phyloP scores from a whole-genome alignment of 2,888 invertebrate species.

The Hydriomena furcata region DNA sequence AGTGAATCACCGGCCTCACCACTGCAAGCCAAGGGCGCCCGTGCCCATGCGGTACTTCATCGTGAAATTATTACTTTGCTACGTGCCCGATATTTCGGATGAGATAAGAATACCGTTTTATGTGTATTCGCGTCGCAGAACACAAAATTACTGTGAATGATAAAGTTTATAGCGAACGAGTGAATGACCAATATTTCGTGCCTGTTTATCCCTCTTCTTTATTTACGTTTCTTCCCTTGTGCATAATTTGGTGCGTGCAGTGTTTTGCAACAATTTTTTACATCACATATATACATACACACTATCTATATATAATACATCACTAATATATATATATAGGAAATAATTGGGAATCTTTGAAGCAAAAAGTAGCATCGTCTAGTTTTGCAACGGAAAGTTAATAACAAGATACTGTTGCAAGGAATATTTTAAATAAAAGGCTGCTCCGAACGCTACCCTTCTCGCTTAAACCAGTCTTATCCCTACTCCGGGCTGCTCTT shows the following conservation, averaged over 20 bases:
- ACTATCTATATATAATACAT: no score
- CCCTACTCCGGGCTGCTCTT: constrained; percentile 33
- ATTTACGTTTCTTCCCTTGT: constrained; percentile 2
- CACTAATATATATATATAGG: no score
- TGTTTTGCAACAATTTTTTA: no score
- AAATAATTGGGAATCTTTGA: no score
- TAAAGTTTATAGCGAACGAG: constrained; percentile 38
- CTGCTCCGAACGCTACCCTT: constrained; percentile 1
- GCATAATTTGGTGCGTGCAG: no score
- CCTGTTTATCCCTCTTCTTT: constrained; percentile 13
- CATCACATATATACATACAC: no score
- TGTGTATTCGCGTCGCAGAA: constrained; percentile 65
- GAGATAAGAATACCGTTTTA: constrained; percentile 74
- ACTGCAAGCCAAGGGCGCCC: constrained; percentile 57
- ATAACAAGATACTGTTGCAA: neutral
- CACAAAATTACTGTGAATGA: constrained; percentile 59
- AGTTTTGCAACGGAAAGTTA: neutral
- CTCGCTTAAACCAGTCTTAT: constrained; percentile 29
- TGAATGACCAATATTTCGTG: constrained; percentile 41
- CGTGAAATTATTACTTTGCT: constrained; percentile 74
- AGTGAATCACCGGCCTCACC: constrained; percentile 66
- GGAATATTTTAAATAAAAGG: neutral
- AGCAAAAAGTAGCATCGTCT: no score
- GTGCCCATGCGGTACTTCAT: constrained; percentile 73
- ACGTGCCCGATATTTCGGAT: constrained; percentile 76